phyloP scores from a whole-genome alignment of 2,113 vertebrate genomes.

The Phalacrocorax aristotelis region DNA sequence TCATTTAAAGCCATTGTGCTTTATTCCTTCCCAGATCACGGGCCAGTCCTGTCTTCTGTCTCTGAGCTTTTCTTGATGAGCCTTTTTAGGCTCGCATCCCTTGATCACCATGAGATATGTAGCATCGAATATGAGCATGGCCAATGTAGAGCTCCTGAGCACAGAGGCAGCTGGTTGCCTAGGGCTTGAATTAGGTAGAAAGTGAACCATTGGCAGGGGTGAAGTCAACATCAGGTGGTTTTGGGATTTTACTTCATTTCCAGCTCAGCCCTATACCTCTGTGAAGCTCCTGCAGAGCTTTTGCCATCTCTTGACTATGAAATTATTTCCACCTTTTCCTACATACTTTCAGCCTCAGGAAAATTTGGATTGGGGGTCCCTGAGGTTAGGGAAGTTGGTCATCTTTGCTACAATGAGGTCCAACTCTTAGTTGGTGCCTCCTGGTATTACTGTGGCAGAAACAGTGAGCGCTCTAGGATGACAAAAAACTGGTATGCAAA shows the following conservation, averaged over 20 bases:
- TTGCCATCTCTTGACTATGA: neutral
- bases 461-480: neutral
- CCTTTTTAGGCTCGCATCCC: neutral
- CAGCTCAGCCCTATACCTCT: neutral
- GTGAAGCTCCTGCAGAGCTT: neutral
- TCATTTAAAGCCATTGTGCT: neutral
- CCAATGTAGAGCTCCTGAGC: neutral
- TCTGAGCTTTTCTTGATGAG: neutral
- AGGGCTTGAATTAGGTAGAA: neutral
- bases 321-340: neutral
- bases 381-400: neutral
- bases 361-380: neutral
- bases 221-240: neutral
- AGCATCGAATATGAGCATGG: neutral
- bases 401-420: neutral
- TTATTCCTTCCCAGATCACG: neutral
- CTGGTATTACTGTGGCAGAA: neutral
- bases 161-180: neutral
- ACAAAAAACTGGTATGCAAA: neutral
- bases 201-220: neutral
- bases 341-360: neutral
- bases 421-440: neutral
- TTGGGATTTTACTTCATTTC: neutral
- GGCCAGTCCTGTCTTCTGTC: neutral
- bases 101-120: fast-evolving